A percentile compares a stretch with the other conserved stretches of the same genome.
These are phyloP conservation scores for Drosophila pseudoananassae DNA, from an alignment of 1,140 invertebrate genomes.

Conservation along the genomic window DNA sequence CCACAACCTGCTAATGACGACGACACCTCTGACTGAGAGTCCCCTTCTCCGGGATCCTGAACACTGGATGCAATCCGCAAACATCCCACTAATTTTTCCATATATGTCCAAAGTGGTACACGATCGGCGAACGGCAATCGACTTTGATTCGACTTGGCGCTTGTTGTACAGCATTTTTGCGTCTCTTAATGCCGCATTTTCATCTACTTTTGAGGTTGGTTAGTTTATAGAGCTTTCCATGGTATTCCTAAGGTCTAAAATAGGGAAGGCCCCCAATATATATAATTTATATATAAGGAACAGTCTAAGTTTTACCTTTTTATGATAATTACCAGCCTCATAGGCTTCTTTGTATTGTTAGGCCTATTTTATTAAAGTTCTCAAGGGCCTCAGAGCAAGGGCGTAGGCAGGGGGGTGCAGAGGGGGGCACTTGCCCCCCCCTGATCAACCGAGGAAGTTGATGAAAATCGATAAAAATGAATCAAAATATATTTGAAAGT, in stretches of 20 bases:
- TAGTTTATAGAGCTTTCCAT: constrained; percentile 10
- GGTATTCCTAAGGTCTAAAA: constrained; percentile 10
- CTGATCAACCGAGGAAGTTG: too few relatives aligned
- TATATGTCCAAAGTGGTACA: constrained; percentile 78
- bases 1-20: constrained; percentile 66
- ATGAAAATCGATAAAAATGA: too few relatives aligned
- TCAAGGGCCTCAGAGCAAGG: too few relatives aligned
- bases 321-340: neutral
- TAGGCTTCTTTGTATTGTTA: neutral
- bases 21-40: constrained; percentile 55
- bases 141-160: constrained; percentile 78
- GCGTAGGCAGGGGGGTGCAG: too few relatives aligned
- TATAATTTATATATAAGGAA: too few relatives aligned
- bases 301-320: too few relatives aligned
- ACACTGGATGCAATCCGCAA: constrained; percentile 34
- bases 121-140: constrained; percentile 46
- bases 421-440: too few relatives aligned
- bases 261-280: too few relatives aligned
- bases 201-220: constrained; percentile 22
- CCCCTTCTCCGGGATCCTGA: constrained; percentile 4
- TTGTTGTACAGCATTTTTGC: constrained; percentile 81
- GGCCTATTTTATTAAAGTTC: neutral
- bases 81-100: constrained; percentile 80
- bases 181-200: constrained; percentile 37
- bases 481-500: too few relatives aligned